Conservation (phyloP, 2,797 vertebrate species). For the Leuciscus waleckii region DNA sequence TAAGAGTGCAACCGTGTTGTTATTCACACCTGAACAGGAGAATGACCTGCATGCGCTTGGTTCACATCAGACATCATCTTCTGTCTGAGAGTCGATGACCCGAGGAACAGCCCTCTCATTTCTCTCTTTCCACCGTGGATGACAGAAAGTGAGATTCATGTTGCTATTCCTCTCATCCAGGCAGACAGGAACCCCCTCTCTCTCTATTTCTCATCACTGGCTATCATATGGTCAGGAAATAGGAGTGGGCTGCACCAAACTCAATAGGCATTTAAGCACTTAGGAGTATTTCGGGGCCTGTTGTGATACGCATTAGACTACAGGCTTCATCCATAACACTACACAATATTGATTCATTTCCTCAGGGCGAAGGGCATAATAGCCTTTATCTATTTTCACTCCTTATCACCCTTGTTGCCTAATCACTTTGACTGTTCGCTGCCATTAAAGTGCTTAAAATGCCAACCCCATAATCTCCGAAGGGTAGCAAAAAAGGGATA, state of each 20-base stretch:
- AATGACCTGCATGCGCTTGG: background rate
- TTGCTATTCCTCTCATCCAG: conserved; percentile 36
- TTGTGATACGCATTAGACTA: conserved; percentile 63
- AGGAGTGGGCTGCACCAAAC: conserved; percentile 54
- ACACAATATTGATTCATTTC: conserved; percentile 71
- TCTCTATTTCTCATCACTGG: conserved; percentile 39
- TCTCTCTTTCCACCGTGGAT: conserved; percentile 18
- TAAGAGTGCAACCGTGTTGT: background rate
- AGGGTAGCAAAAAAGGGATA: background rate
- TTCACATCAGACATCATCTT: conserved; percentile 27
- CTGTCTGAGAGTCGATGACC: conserved; percentile 13
- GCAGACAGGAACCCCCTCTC: conserved; percentile 26
- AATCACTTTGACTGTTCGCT: conserved; percentile 45
- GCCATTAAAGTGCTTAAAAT: conserved; percentile 20
- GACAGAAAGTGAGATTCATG: conserved; percentile 53
- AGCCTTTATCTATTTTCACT: conserved; percentile 38
- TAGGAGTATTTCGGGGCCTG: conserved; percentile 59
- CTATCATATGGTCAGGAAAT: conserved; percentile 59
- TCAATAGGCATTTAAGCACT: conserved; percentile 61
- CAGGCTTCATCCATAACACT: conserved; percentile 66
- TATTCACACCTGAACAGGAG: conserved; percentile 18
- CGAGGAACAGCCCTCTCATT: conserved; percentile 20
- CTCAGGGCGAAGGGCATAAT: conserved; percentile 52
- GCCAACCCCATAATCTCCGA: background rate
- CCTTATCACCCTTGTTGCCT: conserved; percentile 36